Evolutionary conservation across 1,140 invertebrate species (phyloP).

Genomic region (Listronotus bonariensis): DNA sequence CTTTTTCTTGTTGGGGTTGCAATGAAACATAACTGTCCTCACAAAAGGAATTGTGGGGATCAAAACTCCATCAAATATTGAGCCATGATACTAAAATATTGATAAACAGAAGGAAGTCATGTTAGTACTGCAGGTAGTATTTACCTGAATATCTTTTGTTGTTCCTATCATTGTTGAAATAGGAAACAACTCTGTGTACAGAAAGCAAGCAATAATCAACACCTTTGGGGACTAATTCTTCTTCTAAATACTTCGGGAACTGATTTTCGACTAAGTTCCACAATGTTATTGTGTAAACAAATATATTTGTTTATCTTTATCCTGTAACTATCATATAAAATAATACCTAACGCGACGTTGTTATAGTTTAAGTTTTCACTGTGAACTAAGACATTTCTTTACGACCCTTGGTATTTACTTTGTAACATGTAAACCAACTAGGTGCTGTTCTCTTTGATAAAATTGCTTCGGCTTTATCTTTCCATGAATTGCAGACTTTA

Average conservation of each 20-base stretch:
- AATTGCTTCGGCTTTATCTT: constrained; percentile 29
- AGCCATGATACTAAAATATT: constrained; percentile 29
- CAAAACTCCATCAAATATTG: constrained; percentile 43
- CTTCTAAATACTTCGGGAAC: constrained; percentile 42
- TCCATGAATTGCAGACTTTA: constrained; percentile 40
- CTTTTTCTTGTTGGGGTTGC: constrained; percentile 34
- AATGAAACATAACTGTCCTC: constrained; percentile 40
- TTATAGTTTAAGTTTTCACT: constrained; percentile 40
- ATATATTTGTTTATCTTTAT: constrained; percentile 40
- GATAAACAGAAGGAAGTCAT: no score
- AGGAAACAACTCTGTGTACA: constrained; percentile 43
- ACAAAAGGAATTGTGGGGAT: constrained; percentile 43
- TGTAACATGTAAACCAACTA: constrained; percentile 45
- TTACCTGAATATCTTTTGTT: constrained; percentile 26
- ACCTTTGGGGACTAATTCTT: constrained; percentile 40
- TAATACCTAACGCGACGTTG: constrained; percentile 40
- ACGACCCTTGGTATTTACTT: constrained; percentile 10
- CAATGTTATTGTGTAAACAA: constrained; percentile 40
- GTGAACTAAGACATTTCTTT: constrained; percentile 32
- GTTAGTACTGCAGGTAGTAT: no score
- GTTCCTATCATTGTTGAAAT: constrained; percentile 30
- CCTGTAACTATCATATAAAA: constrained; percentile 40
- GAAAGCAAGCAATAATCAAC: constrained; percentile 41
- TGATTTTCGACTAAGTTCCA: constrained; percentile 26
- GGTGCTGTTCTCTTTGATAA: constrained; percentile 35